These are phyloP conservation scores for Lates japonicus DNA, from an alignment of 2,797 vertebrate genomes.

Conservation along the genomic window DNA sequence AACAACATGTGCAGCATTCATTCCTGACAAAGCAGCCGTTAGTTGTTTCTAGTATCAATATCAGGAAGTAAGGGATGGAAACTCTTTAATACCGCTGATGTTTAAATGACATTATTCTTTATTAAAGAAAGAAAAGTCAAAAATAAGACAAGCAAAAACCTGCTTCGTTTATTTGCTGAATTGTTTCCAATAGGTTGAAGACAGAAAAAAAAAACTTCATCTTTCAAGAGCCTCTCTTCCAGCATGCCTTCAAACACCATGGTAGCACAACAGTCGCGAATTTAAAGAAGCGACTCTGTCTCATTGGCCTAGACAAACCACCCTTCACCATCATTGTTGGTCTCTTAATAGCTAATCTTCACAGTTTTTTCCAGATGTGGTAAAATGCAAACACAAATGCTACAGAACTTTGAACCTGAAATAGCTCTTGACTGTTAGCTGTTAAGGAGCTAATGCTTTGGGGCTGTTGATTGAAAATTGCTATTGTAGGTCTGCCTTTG, in stretches of 20 bases:
- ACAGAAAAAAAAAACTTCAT: background rate
- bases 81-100: background rate
- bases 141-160: background rate
- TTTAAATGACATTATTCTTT: background rate
- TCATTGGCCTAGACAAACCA: too few species aligned
- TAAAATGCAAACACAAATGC: conserved; percentile 4
- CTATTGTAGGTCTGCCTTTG: background rate
- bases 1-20: background rate
- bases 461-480: too few species aligned
- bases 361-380: background rate
- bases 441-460: too few species aligned
- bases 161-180: background rate
- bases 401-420: background rate
- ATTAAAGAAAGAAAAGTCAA: background rate
- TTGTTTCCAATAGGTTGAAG: background rate
- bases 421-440: background rate
- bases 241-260: conserved; percentile 1
- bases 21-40: background rate
- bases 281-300: too few species aligned
- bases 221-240: too few species aligned
- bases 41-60: background rate
- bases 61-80: background rate
- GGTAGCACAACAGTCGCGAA: too few species aligned
- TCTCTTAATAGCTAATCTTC: background rate
- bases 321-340: background rate